Evolutionary conservation across 2,888 invertebrate species (phyloP).

Genomic region (Phymatocera aterrima): DNA sequence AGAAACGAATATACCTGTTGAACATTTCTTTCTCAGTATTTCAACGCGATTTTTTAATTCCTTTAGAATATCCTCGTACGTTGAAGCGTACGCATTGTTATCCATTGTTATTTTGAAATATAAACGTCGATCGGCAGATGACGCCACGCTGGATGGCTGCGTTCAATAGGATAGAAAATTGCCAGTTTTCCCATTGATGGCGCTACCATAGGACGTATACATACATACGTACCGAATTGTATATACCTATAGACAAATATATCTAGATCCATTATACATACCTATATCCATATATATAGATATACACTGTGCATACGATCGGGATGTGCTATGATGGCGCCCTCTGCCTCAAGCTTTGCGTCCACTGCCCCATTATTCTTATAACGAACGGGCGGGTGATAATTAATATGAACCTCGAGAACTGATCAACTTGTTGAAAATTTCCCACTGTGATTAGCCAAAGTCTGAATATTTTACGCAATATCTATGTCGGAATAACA

Average conservation of each 20-base stretch:
- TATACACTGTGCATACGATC: no score
- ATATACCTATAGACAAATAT: no score
- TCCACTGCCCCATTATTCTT: no score
- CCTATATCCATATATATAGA: no score
- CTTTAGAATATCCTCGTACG: neutral
- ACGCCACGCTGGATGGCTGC: constrained; percentile 11
- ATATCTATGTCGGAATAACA: neutral
- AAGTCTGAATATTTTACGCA: neutral
- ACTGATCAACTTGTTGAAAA: neutral
- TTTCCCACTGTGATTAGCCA: neutral
- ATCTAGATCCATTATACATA: no score
- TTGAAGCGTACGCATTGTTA: neutral
- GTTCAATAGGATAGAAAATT: neutral
- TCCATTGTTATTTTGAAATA: constrained; percentile 3
- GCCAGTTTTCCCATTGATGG: no score
- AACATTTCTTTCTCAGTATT: constrained; percentile 5
- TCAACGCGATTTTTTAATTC: constrained; percentile 29
- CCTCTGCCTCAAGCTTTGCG: no score
- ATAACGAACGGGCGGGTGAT: neutral
- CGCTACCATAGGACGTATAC: no score
- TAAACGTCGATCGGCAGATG: neutral
- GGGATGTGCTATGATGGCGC: no score
- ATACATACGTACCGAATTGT: no score
- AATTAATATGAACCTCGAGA: neutral
- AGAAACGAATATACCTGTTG: neutral